Conservation (phyloP, 2,888 invertebrate species). For the Argyresthia goedartella region DNA sequence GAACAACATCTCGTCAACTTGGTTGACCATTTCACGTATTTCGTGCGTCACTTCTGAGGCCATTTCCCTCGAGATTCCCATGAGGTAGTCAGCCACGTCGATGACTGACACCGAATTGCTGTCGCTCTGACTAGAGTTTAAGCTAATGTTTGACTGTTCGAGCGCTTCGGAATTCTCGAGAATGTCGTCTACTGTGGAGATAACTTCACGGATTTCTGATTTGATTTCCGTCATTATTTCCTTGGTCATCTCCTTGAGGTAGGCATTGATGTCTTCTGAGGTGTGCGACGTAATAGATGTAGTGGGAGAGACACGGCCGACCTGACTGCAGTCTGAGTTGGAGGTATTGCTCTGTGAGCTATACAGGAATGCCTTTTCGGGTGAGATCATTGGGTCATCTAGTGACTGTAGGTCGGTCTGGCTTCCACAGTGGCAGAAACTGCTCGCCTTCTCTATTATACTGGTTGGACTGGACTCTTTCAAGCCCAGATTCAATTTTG, state of each 20-base stretch:
- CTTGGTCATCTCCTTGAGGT: conserved; percentile 82
- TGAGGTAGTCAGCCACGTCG: conserved; percentile 82
- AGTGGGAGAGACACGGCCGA: conserved; percentile 68
- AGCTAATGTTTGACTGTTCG: conserved; percentile 63
- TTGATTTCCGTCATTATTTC: conserved; percentile 86
- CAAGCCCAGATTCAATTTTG: conserved; percentile 74
- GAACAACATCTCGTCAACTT: conserved; percentile 76
- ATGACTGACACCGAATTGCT: conserved; percentile 80
- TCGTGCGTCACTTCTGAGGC: conserved; percentile 84
- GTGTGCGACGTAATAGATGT: conserved; percentile 63
- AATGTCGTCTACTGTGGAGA: conserved; percentile 84
- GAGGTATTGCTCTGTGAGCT: conserved; percentile 61
- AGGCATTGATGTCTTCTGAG: conserved; percentile 79
- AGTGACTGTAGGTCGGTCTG: conserved; percentile 79
- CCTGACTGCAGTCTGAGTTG: conserved; percentile 67
- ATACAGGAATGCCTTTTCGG: conserved; percentile 54
- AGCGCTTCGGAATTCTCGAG: conserved; percentile 76
- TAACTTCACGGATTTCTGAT: conserved; percentile 84
- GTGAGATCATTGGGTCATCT: conserved; percentile 66
- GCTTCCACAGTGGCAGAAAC: conserved; percentile 79
- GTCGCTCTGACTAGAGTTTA: conserved; percentile 71
- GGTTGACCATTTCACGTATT: conserved; percentile 79
- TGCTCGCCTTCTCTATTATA: conserved; percentile 37
- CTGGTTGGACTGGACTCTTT: conserved; percentile 60
- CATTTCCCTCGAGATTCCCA: conserved; percentile 84